These are phyloP conservation scores for fruit fly (Drosophila melanogaster) DNA, from an alignment of 1,140 invertebrate genomes.

Conservation along the genomic window DNA sequence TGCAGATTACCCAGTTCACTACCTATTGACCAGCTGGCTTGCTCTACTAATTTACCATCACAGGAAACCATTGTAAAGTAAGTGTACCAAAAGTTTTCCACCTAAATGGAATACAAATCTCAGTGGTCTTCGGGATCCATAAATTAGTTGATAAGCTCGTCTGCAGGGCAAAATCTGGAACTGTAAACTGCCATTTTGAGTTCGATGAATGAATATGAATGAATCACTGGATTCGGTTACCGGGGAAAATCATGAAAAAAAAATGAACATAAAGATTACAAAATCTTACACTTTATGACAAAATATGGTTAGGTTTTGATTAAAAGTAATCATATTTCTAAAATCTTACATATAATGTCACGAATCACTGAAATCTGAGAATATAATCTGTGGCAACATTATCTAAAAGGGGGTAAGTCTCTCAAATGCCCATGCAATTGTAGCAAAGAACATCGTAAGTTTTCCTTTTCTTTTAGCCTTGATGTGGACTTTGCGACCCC, in stretches of 20 bases:
- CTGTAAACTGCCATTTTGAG: not conserved
- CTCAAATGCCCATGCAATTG: no score
- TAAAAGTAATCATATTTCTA: no score
- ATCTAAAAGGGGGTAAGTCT: no score
- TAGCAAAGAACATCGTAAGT: no score
- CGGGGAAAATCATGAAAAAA: not conserved
- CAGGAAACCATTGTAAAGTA: conserved; percentile 2
- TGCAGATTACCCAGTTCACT: conserved; percentile 6
- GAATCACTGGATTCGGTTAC: conserved; percentile 1
- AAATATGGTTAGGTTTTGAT: no score
- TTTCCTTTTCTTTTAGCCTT: not conserved
- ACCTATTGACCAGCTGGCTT: not conserved
- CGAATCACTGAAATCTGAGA: no score
- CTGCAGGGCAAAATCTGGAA: not conserved
- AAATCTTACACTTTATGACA: not conserved
- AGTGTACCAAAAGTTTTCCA: conserved; percentile 17
- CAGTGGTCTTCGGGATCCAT: conserved; percentile 1
- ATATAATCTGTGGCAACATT: no score
- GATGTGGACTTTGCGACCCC: conserved; percentile 28
- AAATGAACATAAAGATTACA: not conserved
- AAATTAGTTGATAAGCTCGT: conserved; percentile 11
- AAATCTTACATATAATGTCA: no score
- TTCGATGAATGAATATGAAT: conserved; percentile 3
- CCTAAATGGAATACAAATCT: conserved; percentile 11
- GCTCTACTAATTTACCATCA: conserved; percentile 1